Conservation (phyloP, 2,888 invertebrate genomes). For the Hylaea fasciaria region DNA sequence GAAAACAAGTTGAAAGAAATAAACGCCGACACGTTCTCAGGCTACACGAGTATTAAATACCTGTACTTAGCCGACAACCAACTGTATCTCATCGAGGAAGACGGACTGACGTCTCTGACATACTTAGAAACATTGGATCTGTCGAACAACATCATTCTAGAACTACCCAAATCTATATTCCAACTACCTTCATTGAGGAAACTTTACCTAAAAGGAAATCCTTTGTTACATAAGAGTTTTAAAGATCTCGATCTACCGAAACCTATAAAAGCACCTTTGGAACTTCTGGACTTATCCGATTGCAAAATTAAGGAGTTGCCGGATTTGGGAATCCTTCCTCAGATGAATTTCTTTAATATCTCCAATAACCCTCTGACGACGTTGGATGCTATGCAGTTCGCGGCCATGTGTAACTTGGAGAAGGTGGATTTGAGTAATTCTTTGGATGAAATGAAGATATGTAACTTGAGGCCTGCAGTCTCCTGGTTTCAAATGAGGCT, state of each 20-base stretch:
- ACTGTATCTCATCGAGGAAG: constrained; percentile 82
- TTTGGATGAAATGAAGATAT: constrained; percentile 60
- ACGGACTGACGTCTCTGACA: constrained; percentile 77
- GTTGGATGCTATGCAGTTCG: constrained; percentile 82
- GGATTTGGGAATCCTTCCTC: constrained; percentile 85
- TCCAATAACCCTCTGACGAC: constrained; percentile 83
- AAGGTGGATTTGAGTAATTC: constrained; percentile 82
- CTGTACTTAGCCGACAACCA: constrained; percentile 86
- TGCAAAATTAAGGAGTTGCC: constrained; percentile 86
- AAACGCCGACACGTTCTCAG: constrained; percentile 75
- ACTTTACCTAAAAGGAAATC: constrained; percentile 85
- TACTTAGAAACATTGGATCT: constrained; percentile 84
- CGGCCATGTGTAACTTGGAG: constrained; percentile 86
- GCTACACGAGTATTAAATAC: constrained; percentile 80
- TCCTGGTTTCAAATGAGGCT: constrained; percentile 71
- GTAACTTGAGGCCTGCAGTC: constrained; percentile 63
- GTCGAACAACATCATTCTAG: constrained; percentile 80
- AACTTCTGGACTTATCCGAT: constrained; percentile 85
- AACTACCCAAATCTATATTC: constrained; percentile 80
- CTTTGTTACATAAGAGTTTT: constrained; percentile 70
- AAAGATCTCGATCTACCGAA: constrained; percentile 69
- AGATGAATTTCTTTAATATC: constrained; percentile 85
- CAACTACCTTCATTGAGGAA: constrained; percentile 86
- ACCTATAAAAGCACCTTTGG: constrained; percentile 85
- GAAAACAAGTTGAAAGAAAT: constrained; percentile 83